Evolutionary conservation across 2,888 invertebrate genomes (phyloP).

Genomic region (Xanthorhoe designata): DNA sequence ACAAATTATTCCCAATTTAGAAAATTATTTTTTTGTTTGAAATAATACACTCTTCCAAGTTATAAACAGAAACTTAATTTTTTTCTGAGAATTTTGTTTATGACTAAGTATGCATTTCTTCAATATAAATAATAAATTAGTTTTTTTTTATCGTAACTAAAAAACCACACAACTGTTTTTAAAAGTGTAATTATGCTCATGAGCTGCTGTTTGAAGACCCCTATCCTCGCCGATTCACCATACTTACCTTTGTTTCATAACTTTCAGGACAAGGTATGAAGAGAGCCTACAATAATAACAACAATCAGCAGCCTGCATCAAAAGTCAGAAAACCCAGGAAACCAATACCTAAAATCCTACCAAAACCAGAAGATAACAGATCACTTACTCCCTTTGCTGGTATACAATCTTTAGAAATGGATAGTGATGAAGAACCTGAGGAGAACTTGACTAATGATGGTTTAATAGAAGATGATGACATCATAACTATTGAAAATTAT

Average conservation of each 20-base stretch:
- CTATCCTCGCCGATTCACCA: too few relatives aligned
- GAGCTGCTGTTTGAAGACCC: too few relatives aligned
- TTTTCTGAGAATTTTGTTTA: too few relatives aligned
- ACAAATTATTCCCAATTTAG: too few relatives aligned
- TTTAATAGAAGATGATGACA: slow-evolving; percentile 73
- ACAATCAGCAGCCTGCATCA: slow-evolving; percentile 36
- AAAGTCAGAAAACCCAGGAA: slow-evolving; percentile 39
- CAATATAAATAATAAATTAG: too few relatives aligned
- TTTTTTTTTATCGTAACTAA: too few relatives aligned
- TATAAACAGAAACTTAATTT: too few relatives aligned
- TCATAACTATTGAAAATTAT: slow-evolving; percentile 12
- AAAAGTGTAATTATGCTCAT: too few relatives aligned
- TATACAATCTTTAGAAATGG: slow-evolving; percentile 65
- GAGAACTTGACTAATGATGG: slow-evolving; percentile 46
- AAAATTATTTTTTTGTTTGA: too few relatives aligned
- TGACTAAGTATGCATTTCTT: too few relatives aligned
- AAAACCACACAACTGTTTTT: too few relatives aligned
- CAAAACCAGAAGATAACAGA: slow-evolving; percentile 51
- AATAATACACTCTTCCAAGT: too few relatives aligned
- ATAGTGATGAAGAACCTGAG: slow-evolving; percentile 50
- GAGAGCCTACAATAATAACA: slow-evolving; percentile 45
- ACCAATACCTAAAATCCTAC: slow-evolving; percentile 47
- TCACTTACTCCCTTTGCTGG: slow-evolving; percentile 81
- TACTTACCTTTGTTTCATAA: background rate
- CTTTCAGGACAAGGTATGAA: slow-evolving; percentile 41